phyloP scores from a whole-genome alignment of 2,797 vertebrate species.

The Microhierax caerulescens region DNA sequence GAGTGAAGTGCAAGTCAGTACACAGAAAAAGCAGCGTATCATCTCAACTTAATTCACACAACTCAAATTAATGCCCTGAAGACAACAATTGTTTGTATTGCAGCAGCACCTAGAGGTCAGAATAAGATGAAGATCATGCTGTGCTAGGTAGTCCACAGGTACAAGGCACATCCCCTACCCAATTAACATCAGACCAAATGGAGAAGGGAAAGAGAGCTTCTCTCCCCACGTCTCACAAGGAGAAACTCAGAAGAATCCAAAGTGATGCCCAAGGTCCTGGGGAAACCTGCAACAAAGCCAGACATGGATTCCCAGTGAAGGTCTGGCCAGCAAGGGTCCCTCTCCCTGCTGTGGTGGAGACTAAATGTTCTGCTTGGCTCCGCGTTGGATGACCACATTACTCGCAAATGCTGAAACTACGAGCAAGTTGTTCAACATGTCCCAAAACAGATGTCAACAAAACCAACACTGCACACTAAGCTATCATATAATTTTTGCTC shows the following conservation, averaged over 20 bases:
- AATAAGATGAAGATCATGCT: background rate
- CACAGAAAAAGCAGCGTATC: background rate
- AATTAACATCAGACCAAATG: background rate
- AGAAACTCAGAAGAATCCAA: background rate
- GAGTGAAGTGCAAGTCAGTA: background rate
- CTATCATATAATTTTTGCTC: background rate
- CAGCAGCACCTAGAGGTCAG: conserved; percentile 31
- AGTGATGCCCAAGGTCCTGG: background rate
- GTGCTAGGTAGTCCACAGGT: background rate
- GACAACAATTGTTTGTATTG: background rate
- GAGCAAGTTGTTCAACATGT: background rate
- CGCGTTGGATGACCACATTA: rapidly evolving
- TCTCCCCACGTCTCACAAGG: rapidly evolving
- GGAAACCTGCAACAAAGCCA: background rate
- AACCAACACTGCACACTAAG: background rate
- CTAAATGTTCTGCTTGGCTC: background rate
- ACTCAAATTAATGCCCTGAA: rapidly evolving
- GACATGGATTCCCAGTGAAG: rapidly evolving
- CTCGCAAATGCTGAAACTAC: background rate
- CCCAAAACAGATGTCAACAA: background rate
- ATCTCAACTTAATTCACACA: background rate
- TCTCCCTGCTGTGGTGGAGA: background rate
- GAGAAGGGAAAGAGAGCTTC: background rate
- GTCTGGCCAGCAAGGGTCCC: too few relatives aligned
- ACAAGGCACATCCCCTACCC: background rate